These are phyloP conservation scores for Eclectus roratus DNA, from an alignment of 2,113 vertebrate species.

Conservation along the genomic window DNA sequence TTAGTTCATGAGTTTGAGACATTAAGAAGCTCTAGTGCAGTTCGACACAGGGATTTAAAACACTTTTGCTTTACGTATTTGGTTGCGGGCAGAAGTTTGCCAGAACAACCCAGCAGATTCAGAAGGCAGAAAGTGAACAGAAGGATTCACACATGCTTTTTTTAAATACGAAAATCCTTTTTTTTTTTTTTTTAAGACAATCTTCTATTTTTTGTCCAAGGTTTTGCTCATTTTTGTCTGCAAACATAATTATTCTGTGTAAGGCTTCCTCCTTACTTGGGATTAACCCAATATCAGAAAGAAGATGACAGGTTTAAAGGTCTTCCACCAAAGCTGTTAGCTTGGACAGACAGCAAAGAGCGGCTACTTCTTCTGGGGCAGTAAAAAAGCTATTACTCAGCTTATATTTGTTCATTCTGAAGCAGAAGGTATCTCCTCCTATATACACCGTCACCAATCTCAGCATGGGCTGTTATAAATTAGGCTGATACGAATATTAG, in stretches of 20 bases:
- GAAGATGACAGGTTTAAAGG: not conserved
- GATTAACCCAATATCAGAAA: not conserved
- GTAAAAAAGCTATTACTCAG: not conserved
- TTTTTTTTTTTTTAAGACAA: not conserved
- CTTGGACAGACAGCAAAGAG: not conserved
- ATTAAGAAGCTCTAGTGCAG: not conserved
- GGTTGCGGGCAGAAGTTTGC: not conserved
- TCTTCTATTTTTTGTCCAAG: not conserved
- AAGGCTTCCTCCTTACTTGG: not conserved
- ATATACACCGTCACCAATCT: not conserved
- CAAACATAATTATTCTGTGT: not conserved
- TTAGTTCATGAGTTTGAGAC: not conserved
- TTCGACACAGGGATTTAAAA: not conserved
- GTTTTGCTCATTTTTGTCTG: not conserved
- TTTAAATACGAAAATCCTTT: not conserved
- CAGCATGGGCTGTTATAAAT: not conserved
- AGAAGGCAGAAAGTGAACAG: not conserved
- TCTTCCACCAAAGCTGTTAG: not conserved
- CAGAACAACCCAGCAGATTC: not conserved
- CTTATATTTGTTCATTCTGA: not conserved
- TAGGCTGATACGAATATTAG: not conserved
- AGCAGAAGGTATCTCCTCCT: not conserved
- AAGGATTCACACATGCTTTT: not conserved
- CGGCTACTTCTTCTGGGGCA: not conserved
- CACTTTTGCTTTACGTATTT: not conserved